Evolutionary conservation across 2,888 invertebrate genomes (phyloP), one percentile per base, ranked within the genome.

Genomic region (Keiferia lycopersicella): DNA sequence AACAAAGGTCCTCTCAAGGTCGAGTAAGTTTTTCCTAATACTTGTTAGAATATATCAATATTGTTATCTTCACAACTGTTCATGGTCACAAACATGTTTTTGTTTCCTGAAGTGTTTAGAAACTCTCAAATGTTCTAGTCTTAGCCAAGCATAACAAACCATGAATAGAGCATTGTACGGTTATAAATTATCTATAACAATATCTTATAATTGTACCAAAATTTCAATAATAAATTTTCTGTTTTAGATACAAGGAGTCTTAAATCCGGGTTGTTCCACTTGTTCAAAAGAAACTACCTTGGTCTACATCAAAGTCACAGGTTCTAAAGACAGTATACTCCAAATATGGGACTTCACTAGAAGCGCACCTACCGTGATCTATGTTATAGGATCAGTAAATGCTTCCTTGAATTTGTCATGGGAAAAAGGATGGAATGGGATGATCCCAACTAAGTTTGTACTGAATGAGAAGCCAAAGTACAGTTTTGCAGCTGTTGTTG

Each of bases 341-440:
- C 94, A 95, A 76, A 70, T 95, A 58, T 94, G 95, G 94, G 94
- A 94, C 80, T 94, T 95, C 71, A 90, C 92, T 2, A 64, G 73
- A 26, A 91, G 93, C 3, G 84, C 91, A 51, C 95, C 95, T 0
- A 92, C 93, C 0, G 74, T 95, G 30, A 80, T 95, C 16, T 81
- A 93, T 38, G 91, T 92, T 0, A 76, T 93, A 0, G 93, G 94
- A 0, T 78, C 85, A 0, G 69, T 82, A 0, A 85, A 92, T 63
- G 83, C 92, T 0, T 79, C 86, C 0, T 69, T 95, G 7, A 73
- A 76, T 8, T 82, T 95, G 11, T 73, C 81, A 58, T 95, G 94
- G 94, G 69, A 34, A 34, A 34, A 34, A 34, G 6, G 7, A 34
- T 34, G 34, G 34, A 10, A 80, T 0, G 70, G 80, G 0, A 84